Evolutionary conservation across 2,113 vertebrate species (phyloP), one percentile per base, ranked within the genome.

Genomic region (Forbesichthys agassizii): DNA sequence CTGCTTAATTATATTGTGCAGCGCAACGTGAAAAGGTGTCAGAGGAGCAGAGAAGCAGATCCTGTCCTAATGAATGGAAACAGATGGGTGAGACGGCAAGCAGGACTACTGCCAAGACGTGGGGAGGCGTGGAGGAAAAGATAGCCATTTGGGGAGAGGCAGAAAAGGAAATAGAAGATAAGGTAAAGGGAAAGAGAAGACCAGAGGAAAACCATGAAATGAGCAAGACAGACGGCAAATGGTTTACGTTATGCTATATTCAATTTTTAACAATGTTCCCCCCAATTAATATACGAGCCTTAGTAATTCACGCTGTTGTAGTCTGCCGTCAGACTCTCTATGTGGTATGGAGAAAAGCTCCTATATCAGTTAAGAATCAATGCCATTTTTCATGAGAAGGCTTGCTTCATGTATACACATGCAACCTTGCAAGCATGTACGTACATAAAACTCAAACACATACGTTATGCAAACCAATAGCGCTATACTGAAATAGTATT

Each of bases 61-160:
- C 88, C 81, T 87, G 86, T 88, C 82, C 84, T 92, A 92, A 93
- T 92, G 89, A 93, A 93, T 89, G 89, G 87, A 92, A 93, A 91
- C 91, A 92, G 91, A 92, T 90, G 89, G 91, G 69, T 73, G 72
- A 84, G 82, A 83, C 84, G 63, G 77, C 13, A 61, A 87, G 77
- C 70, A 68, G 76, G 69, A 81, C 55, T 48, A 33, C 74, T 48
- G 91, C 90, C 90, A 91, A 86, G 79, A 89, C 75, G 76, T 79
- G 62, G 55, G 74, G 62, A 85, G 77, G 83, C 69, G 63, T 63
- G 52, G 76, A 78, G 64, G 69, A 51, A 69, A 71, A 67, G 51
- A 69, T 61, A 71, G 61, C 67, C 16, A 78, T 55, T 57, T 60
- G 63, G 66, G 66, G 63, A 54, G 46, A 73, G 75, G 56, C 56